A percentile compares a stretch with the other conserved stretches of the same genome.
Conservation (phyloP, 1,140 invertebrate genomes). For the Drosophila athabasca region DNA sequence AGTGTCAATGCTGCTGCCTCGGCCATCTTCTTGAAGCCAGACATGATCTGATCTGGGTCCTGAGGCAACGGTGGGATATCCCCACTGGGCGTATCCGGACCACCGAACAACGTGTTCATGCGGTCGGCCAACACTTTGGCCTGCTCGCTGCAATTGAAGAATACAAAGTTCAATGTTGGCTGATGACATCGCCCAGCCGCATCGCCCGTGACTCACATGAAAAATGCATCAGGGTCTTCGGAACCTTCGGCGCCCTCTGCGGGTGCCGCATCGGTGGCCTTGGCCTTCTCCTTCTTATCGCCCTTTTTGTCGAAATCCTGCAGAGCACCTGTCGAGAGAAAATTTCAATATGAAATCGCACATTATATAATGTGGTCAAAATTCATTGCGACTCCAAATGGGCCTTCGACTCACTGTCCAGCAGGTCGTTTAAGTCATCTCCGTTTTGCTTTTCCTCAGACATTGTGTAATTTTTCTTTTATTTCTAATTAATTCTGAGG, state of each 20-base stretch:
- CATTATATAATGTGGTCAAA: constrained; percentile 47
- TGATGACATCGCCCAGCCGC: too few relatives aligned
- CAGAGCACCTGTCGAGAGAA: constrained; percentile 83
- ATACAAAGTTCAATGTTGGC: constrained; percentile 63
- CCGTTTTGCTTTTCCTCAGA: constrained; percentile 71
- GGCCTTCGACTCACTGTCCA: constrained; percentile 28
- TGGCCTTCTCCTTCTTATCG: constrained; percentile 44
- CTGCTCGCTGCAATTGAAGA: constrained; percentile 66
- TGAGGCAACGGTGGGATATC: constrained; percentile 75
- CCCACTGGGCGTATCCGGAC: constrained; percentile 68
- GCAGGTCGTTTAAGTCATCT: constrained; percentile 47
- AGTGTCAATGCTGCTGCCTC: constrained; percentile 78
- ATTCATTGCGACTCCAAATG: background rate
- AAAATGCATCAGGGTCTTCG: constrained; percentile 70
- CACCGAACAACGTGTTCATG: constrained; percentile 80
- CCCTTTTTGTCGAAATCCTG: constrained; percentile 84
- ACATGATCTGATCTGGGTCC: constrained; percentile 76
- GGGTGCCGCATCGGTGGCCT: constrained; percentile 22
- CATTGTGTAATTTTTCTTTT: constrained; percentile 61
- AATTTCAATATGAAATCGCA: constrained; percentile 2
- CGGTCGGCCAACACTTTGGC: constrained; percentile 79
- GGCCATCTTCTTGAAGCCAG: constrained; percentile 83
- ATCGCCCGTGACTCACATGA: constrained; percentile 57
- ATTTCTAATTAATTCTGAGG: constrained; percentile 8
- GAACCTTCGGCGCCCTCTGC: constrained; percentile 15